These are phyloP conservation scores for Cremastobaeus sp. DNA, from an alignment of 2,888 invertebrate genomes.

Conservation along the genomic window DNA sequence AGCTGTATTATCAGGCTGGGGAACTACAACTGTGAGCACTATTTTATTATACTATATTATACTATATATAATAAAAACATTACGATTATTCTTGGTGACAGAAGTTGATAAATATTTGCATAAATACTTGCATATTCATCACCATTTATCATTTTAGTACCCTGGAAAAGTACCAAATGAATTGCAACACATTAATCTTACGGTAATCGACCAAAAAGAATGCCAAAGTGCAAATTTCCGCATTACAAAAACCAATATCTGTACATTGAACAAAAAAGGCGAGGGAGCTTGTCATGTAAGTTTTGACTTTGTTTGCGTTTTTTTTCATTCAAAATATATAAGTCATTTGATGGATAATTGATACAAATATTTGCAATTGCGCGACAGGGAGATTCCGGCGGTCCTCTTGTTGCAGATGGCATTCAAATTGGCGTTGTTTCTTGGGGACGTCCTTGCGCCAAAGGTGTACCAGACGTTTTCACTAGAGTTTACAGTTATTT, in stretches of 20 bases:
- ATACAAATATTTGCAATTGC: too few relatives aligned
- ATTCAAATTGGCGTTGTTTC: constrained; percentile 78
- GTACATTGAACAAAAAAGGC: constrained; percentile 81
- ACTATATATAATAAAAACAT: not conserved
- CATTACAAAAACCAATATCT: constrained; percentile 80
- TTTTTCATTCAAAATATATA: not conserved
- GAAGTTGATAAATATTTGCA: too few relatives aligned
- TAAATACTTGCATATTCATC: too few relatives aligned
- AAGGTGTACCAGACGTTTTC: constrained; percentile 77
- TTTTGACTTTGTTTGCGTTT: too few relatives aligned
- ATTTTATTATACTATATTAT: not conserved
- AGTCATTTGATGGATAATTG: not conserved
- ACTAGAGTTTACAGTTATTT: constrained; percentile 76
- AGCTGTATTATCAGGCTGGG: constrained; percentile 75
- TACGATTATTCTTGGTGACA: too few relatives aligned
- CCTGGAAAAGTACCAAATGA: constrained; percentile 80
- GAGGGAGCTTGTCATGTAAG: constrained; percentile 82
- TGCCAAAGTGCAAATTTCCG: constrained; percentile 78
- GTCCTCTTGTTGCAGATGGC: constrained; percentile 73
- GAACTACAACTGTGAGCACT: constrained; percentile 71
- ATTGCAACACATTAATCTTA: constrained; percentile 81
- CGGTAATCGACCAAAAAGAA: constrained; percentile 79
- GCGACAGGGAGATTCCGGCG: constrained; percentile 77
- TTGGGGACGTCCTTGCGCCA: constrained; percentile 78
- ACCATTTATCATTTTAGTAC: constrained; percentile 78